A percentile compares a stretch with the other conserved stretches of the same genome.
These are phyloP conservation scores for Tachina grossa DNA, from an alignment of 2,888 invertebrate genomes.

Conservation along the genomic window DNA sequence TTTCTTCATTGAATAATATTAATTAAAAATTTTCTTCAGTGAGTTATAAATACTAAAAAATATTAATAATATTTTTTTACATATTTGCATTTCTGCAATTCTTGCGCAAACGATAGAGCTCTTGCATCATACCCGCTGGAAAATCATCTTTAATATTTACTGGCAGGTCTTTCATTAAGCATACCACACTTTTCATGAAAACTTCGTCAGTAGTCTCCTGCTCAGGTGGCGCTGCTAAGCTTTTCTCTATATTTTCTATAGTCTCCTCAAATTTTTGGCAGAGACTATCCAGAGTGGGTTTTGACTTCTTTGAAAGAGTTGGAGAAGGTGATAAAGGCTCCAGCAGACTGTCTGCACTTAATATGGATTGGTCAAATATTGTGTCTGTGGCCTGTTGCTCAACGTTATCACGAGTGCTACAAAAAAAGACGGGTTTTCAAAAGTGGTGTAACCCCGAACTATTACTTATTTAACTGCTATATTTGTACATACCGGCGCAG, in stretches of 20 bases:
- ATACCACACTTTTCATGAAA: neutral
- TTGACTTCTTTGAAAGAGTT: neutral
- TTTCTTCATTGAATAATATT: no score
- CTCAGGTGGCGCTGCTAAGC: neutral
- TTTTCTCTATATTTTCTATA: constrained; percentile 4
- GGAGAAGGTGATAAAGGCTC: neutral
- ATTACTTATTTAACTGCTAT: no score
- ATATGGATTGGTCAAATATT: neutral
- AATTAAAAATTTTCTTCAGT: no score
- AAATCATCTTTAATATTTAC: constrained; percentile 8
- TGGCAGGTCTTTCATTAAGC: constrained; percentile 25
- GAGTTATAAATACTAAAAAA: no score
- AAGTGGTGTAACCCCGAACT: no score
- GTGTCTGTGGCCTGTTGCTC: neutral
- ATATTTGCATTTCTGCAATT: neutral
- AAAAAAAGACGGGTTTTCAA: neutral
- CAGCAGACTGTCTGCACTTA: neutral
- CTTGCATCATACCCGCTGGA: constrained; percentile 22
- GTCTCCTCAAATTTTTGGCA: constrained; percentile 21
- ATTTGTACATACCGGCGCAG: no score
- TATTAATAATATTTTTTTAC: no score
- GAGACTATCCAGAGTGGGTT: neutral
- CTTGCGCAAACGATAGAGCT: neutral
- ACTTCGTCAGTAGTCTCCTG: neutral
- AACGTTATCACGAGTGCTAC: constrained; percentile 16